These are phyloP conservation scores for Catharus ustulatus DNA, from an alignment of 2,797 vertebrate genomes.

Conservation along the genomic window DNA sequence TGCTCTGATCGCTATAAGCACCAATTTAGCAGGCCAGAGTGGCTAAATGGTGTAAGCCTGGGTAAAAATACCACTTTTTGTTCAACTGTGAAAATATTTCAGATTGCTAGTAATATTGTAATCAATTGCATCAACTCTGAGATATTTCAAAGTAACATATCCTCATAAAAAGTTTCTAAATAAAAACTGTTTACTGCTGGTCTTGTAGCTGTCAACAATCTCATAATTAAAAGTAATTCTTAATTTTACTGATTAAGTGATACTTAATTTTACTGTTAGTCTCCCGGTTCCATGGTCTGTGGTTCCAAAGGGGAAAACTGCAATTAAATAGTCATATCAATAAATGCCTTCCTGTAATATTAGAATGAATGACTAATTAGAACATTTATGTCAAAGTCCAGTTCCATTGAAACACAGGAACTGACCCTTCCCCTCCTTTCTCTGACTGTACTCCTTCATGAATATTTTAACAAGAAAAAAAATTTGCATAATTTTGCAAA, in stretches of 20 bases:
- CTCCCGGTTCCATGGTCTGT: not conserved
- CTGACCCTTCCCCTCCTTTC: not conserved
- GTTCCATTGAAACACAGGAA: not conserved
- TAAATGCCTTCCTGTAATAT: not conserved
- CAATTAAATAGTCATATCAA: constrained; percentile 24
- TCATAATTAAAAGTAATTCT: constrained; percentile 9
- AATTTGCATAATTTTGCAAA: constrained; percentile 32
- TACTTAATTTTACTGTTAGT: constrained; percentile 19
- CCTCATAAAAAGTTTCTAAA: not conserved
- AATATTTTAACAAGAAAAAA: constrained; percentile 15
- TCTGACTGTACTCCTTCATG: not conserved
- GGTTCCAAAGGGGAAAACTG: not conserved
- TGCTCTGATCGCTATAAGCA: not conserved
- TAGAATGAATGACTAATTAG: constrained; percentile 18
- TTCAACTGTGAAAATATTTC: not conserved
- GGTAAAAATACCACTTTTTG: not conserved
- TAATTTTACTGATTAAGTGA: constrained; percentile 40
- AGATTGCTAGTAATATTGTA: not conserved
- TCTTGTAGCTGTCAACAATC: not conserved
- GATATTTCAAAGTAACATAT: not conserved
- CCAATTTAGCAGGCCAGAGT: not conserved
- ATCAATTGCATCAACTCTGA: not conserved
- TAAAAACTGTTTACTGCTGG: constrained; percentile 1
- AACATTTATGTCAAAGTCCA: not conserved
- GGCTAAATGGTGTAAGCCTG: not conserved